Evolutionary conservation across 1,140 invertebrate genomes (phyloP).

Genomic region (Conus betulinus): DNA sequence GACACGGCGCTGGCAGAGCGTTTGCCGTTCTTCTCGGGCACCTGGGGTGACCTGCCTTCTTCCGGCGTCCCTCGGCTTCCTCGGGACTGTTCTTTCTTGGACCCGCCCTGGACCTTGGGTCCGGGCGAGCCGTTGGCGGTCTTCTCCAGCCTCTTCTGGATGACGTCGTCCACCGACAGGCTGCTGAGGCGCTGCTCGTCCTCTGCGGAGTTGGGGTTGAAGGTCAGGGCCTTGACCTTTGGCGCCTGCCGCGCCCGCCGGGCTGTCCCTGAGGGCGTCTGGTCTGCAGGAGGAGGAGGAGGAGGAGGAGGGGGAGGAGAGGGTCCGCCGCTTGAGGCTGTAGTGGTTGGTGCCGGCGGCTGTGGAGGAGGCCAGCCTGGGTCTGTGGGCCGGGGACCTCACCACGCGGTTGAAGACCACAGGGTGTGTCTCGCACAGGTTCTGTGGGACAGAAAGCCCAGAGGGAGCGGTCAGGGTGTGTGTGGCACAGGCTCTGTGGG

Average conservation of each 20-base stretch:
- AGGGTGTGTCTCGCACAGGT: conserved; percentile 58
- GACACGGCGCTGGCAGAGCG: background rate
- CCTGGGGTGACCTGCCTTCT: background rate
- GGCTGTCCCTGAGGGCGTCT: conserved; percentile 31
- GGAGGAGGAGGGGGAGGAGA: conserved; percentile 14
- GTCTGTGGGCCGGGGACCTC: conserved; percentile 29
- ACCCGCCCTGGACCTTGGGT: background rate
- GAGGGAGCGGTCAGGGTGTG: background rate
- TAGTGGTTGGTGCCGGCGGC: conserved; percentile 26
- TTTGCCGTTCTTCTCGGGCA: background rate
- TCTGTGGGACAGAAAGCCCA: conserved; percentile 47
- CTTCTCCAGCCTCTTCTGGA: conserved; percentile 45
- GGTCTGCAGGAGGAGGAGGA: background rate
- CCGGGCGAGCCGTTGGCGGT: background rate
- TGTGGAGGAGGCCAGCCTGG: conserved; percentile 34
- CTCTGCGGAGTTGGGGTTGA: conserved; percentile 47
- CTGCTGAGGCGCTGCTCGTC: conserved; percentile 54
- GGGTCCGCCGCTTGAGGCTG: conserved; percentile 55
- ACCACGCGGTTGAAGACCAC: conserved; percentile 58
- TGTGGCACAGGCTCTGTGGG: too few relatives aligned
- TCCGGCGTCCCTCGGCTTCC: background rate
- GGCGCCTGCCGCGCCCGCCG: conserved; percentile 10
- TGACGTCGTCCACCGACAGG: conserved; percentile 60
- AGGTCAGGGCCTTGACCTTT: conserved; percentile 53
- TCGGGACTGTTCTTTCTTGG: background rate